Conservation (phyloP, 2,888 invertebrate species). For the Lasioglossum marginatum region DNA sequence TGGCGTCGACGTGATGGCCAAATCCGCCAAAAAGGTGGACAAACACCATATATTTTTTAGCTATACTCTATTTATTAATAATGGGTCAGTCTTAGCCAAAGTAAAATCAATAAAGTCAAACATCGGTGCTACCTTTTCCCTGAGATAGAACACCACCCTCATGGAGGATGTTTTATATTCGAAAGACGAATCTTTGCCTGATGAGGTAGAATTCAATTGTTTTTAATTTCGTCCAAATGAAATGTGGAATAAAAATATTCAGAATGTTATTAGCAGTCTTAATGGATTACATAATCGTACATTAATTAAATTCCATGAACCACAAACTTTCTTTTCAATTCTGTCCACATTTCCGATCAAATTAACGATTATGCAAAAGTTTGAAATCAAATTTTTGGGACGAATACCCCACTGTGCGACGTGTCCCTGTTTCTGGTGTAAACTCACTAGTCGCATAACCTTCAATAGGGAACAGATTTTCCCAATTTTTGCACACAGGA, state of each 20-base stretch:
- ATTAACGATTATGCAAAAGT: background rate
- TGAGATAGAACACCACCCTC: background rate
- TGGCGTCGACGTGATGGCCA: background rate
- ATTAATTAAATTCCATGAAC: background rate
- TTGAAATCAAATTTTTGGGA: too few species aligned
- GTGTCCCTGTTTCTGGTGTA: background rate
- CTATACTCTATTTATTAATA: background rate
- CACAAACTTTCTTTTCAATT: background rate
- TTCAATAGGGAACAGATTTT: background rate
- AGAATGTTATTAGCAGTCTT: too few species aligned
- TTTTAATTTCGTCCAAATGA: too few species aligned
- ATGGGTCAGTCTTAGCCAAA: background rate
- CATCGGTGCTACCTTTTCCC: background rate
- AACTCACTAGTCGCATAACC: background rate
- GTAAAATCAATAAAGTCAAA: background rate
- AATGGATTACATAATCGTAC: background rate
- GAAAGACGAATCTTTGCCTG: too few species aligned
- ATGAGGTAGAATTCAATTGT: too few species aligned
- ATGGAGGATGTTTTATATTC: background rate
- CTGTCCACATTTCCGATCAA: background rate
- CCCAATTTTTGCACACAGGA: conserved; percentile 4
- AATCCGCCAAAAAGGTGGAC: background rate
- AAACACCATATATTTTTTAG: background rate
- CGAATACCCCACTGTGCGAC: background rate
- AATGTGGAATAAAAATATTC: too few species aligned